These are phyloP conservation scores for Unio delphinus DNA, from an alignment of 2,888 invertebrate species.

Conservation along the genomic window DNA sequence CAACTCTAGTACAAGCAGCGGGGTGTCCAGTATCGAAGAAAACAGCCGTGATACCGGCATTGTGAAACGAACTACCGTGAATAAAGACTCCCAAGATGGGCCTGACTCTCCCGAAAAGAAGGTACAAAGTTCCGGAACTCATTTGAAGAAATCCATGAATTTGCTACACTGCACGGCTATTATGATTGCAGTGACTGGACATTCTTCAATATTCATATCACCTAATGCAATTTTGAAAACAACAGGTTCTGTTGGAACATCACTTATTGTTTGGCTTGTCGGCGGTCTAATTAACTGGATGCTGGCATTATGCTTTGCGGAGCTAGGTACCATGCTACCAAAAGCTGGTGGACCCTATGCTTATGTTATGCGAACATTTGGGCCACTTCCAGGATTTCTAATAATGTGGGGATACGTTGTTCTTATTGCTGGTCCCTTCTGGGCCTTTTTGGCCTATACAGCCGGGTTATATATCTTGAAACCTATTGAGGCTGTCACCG, in stretches of 20 bases:
- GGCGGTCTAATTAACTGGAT: conserved; percentile 83
- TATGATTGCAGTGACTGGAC: conserved; percentile 60
- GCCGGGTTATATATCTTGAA: conserved; percentile 63
- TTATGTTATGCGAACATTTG: conserved; percentile 72
- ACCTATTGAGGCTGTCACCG: conserved; percentile 46
- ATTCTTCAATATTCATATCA: conserved; percentile 88
- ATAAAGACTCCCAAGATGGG: no score
- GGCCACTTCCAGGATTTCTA: conserved; percentile 73
- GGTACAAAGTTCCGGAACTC: not conserved
- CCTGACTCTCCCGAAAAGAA: no score
- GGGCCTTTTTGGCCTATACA: conserved; percentile 73
- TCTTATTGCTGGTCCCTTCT: conserved; percentile 68
- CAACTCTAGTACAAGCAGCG: no score
- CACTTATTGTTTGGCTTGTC: conserved; percentile 94
- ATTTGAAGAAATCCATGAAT: conserved; percentile 56
- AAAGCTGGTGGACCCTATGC: conserved; percentile 87
- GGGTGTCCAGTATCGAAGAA: no score
- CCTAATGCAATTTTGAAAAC: conserved; percentile 91
- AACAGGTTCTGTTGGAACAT: conserved; percentile 92
- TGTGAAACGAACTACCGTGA: no score
- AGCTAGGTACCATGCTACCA: conserved; percentile 84
- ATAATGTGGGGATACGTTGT: conserved; percentile 76
- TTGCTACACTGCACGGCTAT: conserved; percentile 55
- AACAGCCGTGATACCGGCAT: no score
- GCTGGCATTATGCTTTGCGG: conserved; percentile 81